phyloP scores from a whole-genome alignment of 2,797 vertebrate species.

The Pterois miles region DNA sequence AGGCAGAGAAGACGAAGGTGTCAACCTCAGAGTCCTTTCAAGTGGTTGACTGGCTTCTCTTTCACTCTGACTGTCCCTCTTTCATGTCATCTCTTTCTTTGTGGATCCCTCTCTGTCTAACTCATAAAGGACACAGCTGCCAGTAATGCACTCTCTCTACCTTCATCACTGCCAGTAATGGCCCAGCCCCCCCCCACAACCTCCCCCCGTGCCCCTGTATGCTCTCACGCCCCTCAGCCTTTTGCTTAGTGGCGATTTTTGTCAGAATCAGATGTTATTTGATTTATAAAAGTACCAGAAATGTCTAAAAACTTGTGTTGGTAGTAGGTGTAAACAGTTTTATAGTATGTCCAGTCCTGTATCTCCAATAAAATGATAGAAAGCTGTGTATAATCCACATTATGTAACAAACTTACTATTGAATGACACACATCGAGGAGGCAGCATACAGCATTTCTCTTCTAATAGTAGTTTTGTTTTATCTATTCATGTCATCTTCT shows the following conservation, averaged over 20 bases:
- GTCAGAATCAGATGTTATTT: constrained; percentile 3
- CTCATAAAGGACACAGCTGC: constrained; percentile 85
- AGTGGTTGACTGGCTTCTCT: constrained; percentile 85
- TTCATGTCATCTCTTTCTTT: constrained; percentile 81
- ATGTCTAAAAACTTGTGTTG: background rate
- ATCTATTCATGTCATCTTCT: constrained; percentile 28
- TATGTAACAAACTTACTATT: background rate
- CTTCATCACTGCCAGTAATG: constrained; percentile 86
- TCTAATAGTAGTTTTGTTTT: background rate
- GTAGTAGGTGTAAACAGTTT: background rate
- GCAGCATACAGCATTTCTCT: background rate
- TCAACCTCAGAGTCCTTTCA: constrained; percentile 87
- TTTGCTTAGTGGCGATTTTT: constrained; percentile 34
- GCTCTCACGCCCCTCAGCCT: constrained; percentile 40
- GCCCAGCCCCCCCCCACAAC: constrained; percentile 57
- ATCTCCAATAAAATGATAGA: background rate
- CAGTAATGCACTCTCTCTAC: constrained; percentile 82
- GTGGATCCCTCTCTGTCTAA: constrained; percentile 84
- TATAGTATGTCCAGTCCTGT: background rate
- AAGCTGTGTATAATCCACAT: background rate
- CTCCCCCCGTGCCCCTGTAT: constrained; percentile 36
- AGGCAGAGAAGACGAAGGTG: constrained; percentile 77
- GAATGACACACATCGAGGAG: background rate
- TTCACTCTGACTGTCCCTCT: constrained; percentile 85
- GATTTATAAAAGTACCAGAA: constrained; percentile 1